phyloP scores from a whole-genome alignment of 2,797 vertebrate genomes.

The Halcyon leucocephala region DNA sequence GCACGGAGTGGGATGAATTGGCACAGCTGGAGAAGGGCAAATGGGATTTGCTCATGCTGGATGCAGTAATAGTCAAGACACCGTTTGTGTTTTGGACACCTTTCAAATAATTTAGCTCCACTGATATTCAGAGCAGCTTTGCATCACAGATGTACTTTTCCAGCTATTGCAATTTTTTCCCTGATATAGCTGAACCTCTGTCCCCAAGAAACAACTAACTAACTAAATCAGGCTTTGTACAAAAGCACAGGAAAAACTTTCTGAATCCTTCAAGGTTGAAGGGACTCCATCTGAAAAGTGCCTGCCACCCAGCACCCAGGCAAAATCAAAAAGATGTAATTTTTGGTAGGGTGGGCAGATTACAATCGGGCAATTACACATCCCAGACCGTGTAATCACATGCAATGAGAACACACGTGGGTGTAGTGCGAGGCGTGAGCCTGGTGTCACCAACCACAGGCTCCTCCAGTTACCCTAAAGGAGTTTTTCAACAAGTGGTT shows the following conservation, averaged over 20 bases:
- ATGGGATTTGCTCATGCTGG: not conserved
- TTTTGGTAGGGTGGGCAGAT: slow-evolving; percentile 1
- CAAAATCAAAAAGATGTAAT: slow-evolving; percentile 38
- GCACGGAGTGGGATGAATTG: not conserved
- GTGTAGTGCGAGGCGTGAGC: not conserved
- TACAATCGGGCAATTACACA: not conserved
- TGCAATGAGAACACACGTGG: slow-evolving; percentile 6
- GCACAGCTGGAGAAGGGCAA: not conserved
- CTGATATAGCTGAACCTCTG: not conserved
- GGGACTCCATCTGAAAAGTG: not conserved
- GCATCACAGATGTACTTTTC: not conserved
- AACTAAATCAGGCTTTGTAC: not conserved
- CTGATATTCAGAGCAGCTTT: not conserved
- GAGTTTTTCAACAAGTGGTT: not conserved
- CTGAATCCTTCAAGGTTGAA: not conserved
- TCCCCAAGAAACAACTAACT: not conserved
- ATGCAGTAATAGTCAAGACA: not conserved
- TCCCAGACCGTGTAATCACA: not conserved
- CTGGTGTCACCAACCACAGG: slow-evolving; percentile 35
- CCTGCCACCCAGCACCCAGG: not conserved
- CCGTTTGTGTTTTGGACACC: not conserved
- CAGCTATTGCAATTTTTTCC: not conserved
- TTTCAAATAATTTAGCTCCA: not conserved
- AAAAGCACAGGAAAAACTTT: not conserved
- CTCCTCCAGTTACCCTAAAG: not conserved